Evolutionary conservation across 2,113 vertebrate genomes (phyloP), one percentile per base, ranked within the genome.

Genomic region (Manacus vitellinus): DNA sequence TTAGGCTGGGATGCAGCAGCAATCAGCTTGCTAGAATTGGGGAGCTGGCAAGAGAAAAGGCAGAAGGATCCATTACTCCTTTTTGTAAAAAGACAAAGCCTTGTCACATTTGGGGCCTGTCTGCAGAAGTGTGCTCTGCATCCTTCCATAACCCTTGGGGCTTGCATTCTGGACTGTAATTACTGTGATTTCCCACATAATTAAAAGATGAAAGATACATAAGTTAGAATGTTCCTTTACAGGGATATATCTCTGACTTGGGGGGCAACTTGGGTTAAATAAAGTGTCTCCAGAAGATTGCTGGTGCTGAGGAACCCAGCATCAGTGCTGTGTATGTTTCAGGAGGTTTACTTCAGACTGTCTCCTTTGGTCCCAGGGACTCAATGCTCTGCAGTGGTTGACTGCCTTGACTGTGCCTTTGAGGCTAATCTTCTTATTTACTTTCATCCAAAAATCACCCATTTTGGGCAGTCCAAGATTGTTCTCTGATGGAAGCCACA

Each of bases 241-340:
- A 82, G 47, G 41, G 12, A 17, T 49, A 0, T 41, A 23, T 37
- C 28, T 37, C 25, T 75, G 76, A 58, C 47, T 78, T 11, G 31
- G 31, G 28, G 25, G 18, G 6, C 17, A 73, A 10, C 5, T 2
- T 51, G 33, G 9, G 8, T 71, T 11, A 33, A 59, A 43, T 55
- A 25, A 44, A 3, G 1, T 1, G 1, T 56, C 20, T 25, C 3
- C 49, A 89, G 61, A 44, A 44, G 47, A 37, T 3, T 8, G 11
- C 2, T 7, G 19, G 21, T 68, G 49, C 58, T 15, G 52, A 77
- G 58, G 44, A 71, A 22, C 8, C 14, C 41, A 43, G 39, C 15
- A 23, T 9, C 13, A 39, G 35, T 35, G 28, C 19, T 44, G 8
- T 33, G 31, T 30, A 14, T 39, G 31, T 39, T 55, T 31, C 65